Conservation (phyloP, 2,797 vertebrate species). For the Myotis vivesi region DNA sequence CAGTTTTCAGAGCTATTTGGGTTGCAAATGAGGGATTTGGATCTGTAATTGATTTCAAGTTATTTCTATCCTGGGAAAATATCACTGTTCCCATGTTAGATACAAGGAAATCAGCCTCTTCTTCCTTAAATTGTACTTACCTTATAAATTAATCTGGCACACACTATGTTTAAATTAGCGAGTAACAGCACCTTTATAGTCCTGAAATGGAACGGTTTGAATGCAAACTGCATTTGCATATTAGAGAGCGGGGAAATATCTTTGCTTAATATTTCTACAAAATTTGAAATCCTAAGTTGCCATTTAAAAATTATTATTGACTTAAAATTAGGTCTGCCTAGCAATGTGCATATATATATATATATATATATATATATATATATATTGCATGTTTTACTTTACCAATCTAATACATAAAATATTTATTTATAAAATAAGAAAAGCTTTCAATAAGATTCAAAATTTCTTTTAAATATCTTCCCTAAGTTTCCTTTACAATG, state of each 20-base stretch:
- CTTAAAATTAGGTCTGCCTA: conserved; percentile 2
- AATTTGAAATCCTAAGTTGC: neutral
- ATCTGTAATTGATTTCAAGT: conserved; percentile 26
- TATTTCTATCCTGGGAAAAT: conserved; percentile 34
- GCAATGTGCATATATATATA: neutral
- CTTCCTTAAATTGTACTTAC: neutral
- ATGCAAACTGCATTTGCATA: neutral
- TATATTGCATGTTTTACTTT: neutral
- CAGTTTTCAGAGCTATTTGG: conserved; percentile 18
- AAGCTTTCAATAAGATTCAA: conserved; percentile 12
- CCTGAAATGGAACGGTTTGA: conserved; percentile 11
- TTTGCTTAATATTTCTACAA: conserved; percentile 33
- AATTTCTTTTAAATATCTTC: neutral
- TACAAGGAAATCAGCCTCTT: neutral
- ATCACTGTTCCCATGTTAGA: neutral
- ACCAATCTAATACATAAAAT: neutral
- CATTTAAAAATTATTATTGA: conserved; percentile 45
- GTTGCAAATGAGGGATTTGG: conserved; percentile 10
- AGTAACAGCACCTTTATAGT: neutral
- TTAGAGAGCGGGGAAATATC: neutral
- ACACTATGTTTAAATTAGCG: neutral
- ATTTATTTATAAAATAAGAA: neutral
- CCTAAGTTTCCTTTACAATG: neutral
- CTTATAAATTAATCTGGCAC: conserved; percentile 12
- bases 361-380: neutral